Evolutionary conservation across 2,888 invertebrate species (phyloP).

Genomic region (Dysmachus trigonus): DNA sequence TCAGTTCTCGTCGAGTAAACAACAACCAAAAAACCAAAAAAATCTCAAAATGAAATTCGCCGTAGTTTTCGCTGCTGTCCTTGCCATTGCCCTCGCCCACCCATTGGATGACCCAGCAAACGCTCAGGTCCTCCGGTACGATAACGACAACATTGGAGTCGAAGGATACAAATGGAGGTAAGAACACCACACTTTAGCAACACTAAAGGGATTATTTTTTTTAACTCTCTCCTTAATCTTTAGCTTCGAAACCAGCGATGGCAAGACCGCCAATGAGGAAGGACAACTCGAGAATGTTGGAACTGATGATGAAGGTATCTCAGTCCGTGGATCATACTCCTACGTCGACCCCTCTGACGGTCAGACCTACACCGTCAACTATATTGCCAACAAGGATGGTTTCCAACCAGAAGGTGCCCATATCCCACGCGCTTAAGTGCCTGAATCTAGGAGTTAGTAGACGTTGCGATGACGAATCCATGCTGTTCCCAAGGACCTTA

Average conservation of each 20-base stretch:
- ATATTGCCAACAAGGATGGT: slow-evolving; percentile 62
- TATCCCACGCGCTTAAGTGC: slow-evolving; percentile 60
- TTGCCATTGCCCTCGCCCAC: slow-evolving; percentile 57
- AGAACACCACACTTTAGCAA: slow-evolving; percentile 53
- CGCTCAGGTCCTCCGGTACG: slow-evolving; percentile 70
- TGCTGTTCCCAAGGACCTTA: slow-evolving; percentile 30
- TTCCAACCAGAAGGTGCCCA: slow-evolving; percentile 67
- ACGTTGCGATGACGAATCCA: neutral
- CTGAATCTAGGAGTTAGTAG: neutral
- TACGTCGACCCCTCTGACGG: slow-evolving; percentile 67
- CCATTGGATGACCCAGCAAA: slow-evolving; percentile 62
- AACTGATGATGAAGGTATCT: slow-evolving; percentile 66
- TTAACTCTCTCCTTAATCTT: neutral
- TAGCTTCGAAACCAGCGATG: slow-evolving; percentile 66
- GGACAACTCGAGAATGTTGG: slow-evolving; percentile 68
- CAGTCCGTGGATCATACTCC: slow-evolving; percentile 66
- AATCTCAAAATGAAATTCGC: slow-evolving; percentile 58
- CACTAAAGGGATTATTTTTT: neutral
- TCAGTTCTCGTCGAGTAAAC: slow-evolving; percentile 43
- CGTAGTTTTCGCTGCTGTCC: slow-evolving; percentile 57
- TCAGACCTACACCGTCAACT: slow-evolving; percentile 68
- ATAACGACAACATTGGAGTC: slow-evolving; percentile 68
- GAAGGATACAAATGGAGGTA: slow-evolving; percentile 68
- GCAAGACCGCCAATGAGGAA: slow-evolving; percentile 66
- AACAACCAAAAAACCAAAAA: slow-evolving; percentile 42